Evolutionary conservation across 2,113 vertebrate genomes (phyloP), one percentile per base, ranked within the genome.

Genomic region (Rousettus leschenaultii): DNA sequence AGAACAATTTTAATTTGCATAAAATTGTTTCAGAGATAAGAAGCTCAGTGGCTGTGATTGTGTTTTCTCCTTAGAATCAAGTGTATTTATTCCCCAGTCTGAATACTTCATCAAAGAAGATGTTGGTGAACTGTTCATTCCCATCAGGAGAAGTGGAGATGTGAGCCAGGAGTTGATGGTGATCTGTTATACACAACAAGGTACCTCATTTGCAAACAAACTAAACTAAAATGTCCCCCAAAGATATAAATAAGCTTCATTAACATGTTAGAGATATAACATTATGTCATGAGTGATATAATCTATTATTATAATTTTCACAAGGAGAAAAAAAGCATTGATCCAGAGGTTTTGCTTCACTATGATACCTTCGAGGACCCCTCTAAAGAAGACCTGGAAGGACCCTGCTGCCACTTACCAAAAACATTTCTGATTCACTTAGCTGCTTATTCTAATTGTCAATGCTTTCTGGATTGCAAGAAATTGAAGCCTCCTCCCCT

Each of bases 121-220:
- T 63, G 68, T 99, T 45, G 99, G 99, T 11, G 99, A 99, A 83
- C 98, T 99, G 74, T 98, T 99, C 97, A 98, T 99, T 96, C 99
- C 99, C 0, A 98, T 99, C 87, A 98, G 98, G 98, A 99, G 99
- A 97, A 99, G 98, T 40, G 99, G 99, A 96, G 99, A 99, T 45
- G 98, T 99, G 94, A 99, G 99, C 94, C 98, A 99, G 98, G 99
- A 99, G 93, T 97, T 99, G 92, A 99, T 99, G 99, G 99, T 99
- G 97, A 97, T 99, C 98, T 99, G 99, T 97, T 99, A 98, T 96
- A 99, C 99, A 0, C 99, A 99, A 63, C 99, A 99, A 99, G 99
- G 99, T 99, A 99, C 65, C 51, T 82, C 3, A 9, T 51, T 51
- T 51, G 51, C 51, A 51, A 51, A 51, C 51, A 28, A 28, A 63